Evolutionary conservation across 2,797 vertebrate species (phyloP), one percentile per base, ranked within the genome.

Genomic region (Nyctibius grandis): DNA sequence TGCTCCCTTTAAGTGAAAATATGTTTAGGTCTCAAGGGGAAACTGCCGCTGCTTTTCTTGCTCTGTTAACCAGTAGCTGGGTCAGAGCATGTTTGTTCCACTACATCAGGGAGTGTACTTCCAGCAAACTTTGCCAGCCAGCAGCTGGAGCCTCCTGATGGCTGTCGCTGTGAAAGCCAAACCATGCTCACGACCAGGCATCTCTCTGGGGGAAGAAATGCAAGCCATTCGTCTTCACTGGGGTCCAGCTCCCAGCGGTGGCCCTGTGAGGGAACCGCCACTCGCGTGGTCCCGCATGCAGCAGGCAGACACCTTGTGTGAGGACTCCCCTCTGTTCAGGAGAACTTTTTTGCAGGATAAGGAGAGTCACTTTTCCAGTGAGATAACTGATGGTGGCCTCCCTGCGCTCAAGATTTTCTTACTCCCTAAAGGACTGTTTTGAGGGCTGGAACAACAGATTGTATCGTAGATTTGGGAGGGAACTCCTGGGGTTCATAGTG

Each of bases 1-100:
- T 47, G n/a, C 25, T 77, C 21, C n/a, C 56, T 85, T 88, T 64
- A 74, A 83, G 45, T 91, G 40, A 70, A 95, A 93, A 77, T 63
- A 38, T 9, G 7, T 81, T 70, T 79, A 44, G 20, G 9, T 93
- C 63, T 91, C 64, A 21, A 68, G 79, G 25, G 45, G 36, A 81
- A 93, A 19, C 44, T 74, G 33, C 54, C 2, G 2, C 48, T 2
- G 1, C 38, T 85, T 93, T 95, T 72, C 78, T 92, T 94, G 38
- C 57, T 44, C 48, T 59, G 1, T 47, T 85, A 93, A 68, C 31
- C 15, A 10, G 81, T 53, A 72, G 73, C 75, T 92, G 81, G 64
- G 72, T 83, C 78, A 91, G 57, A 92, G 56, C 28, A 3, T 57
- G 20, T 85, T 94, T 92, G 48, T 87, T 93, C 75, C 40, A 21